A percentile compares a stretch with the other conserved stretches of the same genome.
Conservation (phyloP, 2,113 vertebrate species). For the Gnathonemus longibarbis region DNA sequence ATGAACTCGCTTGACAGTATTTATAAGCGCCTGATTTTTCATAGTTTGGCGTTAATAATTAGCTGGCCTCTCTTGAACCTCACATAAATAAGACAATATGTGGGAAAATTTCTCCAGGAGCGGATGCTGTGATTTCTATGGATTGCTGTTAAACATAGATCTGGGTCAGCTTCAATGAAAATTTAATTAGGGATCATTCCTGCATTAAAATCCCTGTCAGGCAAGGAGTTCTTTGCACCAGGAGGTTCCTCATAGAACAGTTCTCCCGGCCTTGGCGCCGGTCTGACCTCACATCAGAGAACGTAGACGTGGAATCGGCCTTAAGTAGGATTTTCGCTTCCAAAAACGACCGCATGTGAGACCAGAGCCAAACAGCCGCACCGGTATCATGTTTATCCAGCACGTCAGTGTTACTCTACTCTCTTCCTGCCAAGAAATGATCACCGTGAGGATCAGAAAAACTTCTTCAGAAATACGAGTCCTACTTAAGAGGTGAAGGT, state of each 20-base stretch:
- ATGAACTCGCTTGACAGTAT: background rate
- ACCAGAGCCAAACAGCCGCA: background rate
- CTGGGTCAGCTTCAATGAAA: constrained; percentile 18
- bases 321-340: background rate
- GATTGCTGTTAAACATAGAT: constrained; percentile 22
- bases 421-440: constrained; percentile 4
- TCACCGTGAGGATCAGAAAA: background rate
- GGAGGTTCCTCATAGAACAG: background rate
- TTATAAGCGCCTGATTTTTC: background rate
- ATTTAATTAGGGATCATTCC: constrained; percentile 18
- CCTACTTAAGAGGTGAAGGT: constrained; percentile 22
- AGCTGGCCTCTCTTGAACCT: constrained; percentile 6
- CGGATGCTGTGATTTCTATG: background rate
- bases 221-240: background rate
- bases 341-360: background rate
- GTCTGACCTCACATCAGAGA: background rate
- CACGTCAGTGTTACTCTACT: background rate
- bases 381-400: background rate
- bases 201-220: constrained; percentile 3
- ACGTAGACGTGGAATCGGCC: background rate
- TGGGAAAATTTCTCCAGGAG: background rate
- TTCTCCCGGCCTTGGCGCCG: background rate
- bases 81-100: constrained; percentile 9
- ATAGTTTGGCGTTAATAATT: constrained; percentile 11
- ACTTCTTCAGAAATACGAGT: background rate